These are phyloP conservation scores for Cecropterus lyciades DNA, from an alignment of 1,140 invertebrate species.

Conservation along the genomic window DNA sequence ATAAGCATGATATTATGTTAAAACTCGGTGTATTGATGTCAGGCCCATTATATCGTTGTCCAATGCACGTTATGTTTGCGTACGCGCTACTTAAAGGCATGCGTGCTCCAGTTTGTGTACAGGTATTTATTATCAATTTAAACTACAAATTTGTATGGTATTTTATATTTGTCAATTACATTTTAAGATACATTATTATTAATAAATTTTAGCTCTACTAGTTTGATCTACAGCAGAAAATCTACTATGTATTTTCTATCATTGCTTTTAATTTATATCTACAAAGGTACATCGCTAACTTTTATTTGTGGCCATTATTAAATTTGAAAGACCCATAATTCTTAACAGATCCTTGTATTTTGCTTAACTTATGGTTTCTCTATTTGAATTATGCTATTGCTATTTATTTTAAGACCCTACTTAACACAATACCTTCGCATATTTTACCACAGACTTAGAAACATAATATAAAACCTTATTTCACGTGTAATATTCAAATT, in stretches of 20 bases:
- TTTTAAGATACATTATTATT: conserved; percentile 72
- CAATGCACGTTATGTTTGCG: no score
- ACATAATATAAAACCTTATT: conserved; percentile 37
- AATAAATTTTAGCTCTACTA: conserved; percentile 65
- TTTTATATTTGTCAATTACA: conserved; percentile 70
- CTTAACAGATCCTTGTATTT: conserved; percentile 23
- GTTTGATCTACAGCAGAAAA: conserved; percentile 69
- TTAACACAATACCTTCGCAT: conserved; percentile 17
- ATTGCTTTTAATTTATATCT: conserved; percentile 55
- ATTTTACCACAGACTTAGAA: conserved; percentile 36
- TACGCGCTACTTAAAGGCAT: no score
- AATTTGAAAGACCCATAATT: conserved; percentile 7
- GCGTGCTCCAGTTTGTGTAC: no score
- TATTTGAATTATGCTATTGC: conserved; percentile 27
- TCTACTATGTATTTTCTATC: conserved; percentile 54
- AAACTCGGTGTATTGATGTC: no score
- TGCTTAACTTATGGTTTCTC: conserved; percentile 5
- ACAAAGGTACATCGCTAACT: conserved; percentile 38
- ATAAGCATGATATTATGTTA: no score
- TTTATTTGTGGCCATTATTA: conserved; percentile 6
- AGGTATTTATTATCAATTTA: conserved; percentile 30
- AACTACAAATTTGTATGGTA: conserved; percentile 38
- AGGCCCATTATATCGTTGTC: no score
- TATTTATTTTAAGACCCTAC: conserved; percentile 28
- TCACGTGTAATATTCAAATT: conserved; percentile 15